Conservation (phyloP, 1,140 invertebrate genomes). For the Chironomus striatipennis region DNA sequence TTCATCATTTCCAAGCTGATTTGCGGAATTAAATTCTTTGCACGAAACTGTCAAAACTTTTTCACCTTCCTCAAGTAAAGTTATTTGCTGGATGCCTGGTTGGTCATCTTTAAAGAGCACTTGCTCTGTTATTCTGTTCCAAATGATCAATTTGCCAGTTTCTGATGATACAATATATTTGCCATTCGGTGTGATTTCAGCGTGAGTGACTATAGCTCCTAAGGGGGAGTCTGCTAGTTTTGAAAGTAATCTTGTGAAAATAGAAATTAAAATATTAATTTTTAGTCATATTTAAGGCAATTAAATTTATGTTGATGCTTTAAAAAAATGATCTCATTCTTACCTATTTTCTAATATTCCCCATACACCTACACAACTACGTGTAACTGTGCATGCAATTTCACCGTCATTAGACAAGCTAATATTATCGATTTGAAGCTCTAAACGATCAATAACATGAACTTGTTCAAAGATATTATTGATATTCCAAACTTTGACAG, state of each 20-base stretch:
- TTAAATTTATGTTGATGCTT: too few species aligned
- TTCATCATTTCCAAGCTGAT: constrained; percentile 36
- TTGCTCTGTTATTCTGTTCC: constrained; percentile 76
- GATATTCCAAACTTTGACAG: constrained; percentile 99
- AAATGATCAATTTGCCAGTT: constrained; percentile 85
- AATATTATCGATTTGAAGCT: constrained; percentile 89
- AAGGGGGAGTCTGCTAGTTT: constrained; percentile 86
- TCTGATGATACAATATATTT: constrained; percentile 82
- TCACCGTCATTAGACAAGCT: constrained; percentile 56
- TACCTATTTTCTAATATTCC: constrained; percentile 51
- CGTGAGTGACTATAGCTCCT: constrained; percentile 91
- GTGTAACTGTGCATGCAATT: constrained; percentile 77
- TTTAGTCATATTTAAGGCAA: too few species aligned
- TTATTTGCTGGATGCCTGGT: constrained; percentile 75
- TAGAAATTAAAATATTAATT: too few species aligned
- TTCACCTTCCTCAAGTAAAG: constrained; percentile 71
- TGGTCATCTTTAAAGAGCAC: constrained; percentile 80
- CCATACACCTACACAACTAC: constrained; percentile 93
- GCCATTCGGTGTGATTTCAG: constrained; percentile 75
- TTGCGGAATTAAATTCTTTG: constrained; percentile 44
- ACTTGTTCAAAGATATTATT: constrained; percentile 98
- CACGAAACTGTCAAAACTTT: constrained; percentile 80
- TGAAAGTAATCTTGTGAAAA: constrained; percentile 66
- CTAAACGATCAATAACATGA: constrained; percentile 90
- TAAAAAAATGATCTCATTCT: too few species aligned